Base-by-base conservation (phyloP, 2,888 invertebrate genomes). In the Watsonalla cultraria region DNA sequence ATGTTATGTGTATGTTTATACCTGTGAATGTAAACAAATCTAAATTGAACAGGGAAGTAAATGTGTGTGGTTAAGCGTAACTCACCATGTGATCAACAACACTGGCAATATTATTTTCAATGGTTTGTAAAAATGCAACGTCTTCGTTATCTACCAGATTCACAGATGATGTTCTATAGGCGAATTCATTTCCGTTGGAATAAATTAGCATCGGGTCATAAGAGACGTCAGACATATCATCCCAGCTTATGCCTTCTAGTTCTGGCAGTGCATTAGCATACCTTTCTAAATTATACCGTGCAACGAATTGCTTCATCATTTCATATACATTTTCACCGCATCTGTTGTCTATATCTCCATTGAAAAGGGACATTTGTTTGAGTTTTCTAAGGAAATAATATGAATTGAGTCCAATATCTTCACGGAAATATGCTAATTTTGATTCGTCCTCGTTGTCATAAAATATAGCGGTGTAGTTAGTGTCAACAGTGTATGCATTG, bases 231-330 rank as follows among this genome's bases (percentile, higher is more conserved):
- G 92, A 74, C 45, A 89, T 78, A 42, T 82, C 70, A 68, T 90
- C 77, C 90, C 90, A 93, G 64, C 91, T 84, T 60, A 94, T 83
- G 37, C 86, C 82, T 13, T 92, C 88, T 60, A 94, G 82, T 56
- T 92, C 92, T 7, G 92, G 91, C 53, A 94, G 71, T 33, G 91
- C 92, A 72, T 94, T 92, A n/a, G 94, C 92, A 63, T 94, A 88
- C 70, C 95, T 92, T 77, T 95, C 95, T 66, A 95, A 82, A 69
- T 94, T 92, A 84, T 94, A 95, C 70, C 95, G 93, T 46, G 94
- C 92, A 72, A 92, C 80, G n/a, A 94, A 75, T 76, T 95, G 94
- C 70, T 94, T 93, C 71, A 94, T 92, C 66, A 90, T 82, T 78
- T 91, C 92, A 72, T 93, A 92, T 81, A 93, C 92, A 57, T 91